Evolutionary conservation across 2,888 invertebrate species (phyloP).

Genomic region (Oegoconia quadripuncta): DNA sequence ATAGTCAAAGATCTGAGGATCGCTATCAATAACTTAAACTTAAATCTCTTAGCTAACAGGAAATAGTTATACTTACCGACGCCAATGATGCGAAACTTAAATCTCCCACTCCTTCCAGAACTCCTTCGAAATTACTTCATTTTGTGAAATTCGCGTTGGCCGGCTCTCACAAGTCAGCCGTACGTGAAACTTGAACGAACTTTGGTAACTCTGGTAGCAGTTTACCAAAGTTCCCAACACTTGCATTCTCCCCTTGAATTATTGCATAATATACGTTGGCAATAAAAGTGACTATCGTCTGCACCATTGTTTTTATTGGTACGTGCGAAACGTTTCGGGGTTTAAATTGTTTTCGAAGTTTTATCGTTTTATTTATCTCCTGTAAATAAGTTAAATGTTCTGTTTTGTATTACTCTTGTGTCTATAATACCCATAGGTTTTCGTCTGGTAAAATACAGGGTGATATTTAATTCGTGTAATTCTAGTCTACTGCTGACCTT

Average conservation of each 20-base stretch:
- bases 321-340: slow-evolving; percentile 21
- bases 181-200: slow-evolving; percentile 37
- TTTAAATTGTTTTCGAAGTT: slow-evolving; percentile 8
- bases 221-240: slow-evolving; percentile 50
- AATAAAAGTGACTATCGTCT: slow-evolving; percentile 53
- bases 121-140: slow-evolving; percentile 47
- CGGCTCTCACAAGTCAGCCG: slow-evolving; percentile 34
- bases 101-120: slow-evolving; percentile 20
- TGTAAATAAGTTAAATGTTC: too few species aligned
- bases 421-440: too few species aligned
- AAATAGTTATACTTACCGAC: slow-evolving; percentile 27
- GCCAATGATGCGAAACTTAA: slow-evolving; percentile 39
- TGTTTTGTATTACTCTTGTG: too few species aligned
- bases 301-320: slow-evolving; percentile 55
- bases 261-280: slow-evolving; percentile 56
- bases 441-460: too few species aligned
- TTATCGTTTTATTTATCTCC: too few species aligned
- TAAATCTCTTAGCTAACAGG: slow-evolving; percentile 13
- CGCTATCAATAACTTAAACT: slow-evolving; percentile 1
- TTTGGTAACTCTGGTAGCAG: slow-evolving; percentile 36
- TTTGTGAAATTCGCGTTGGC: slow-evolving; percentile 38
- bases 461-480: too few species aligned
- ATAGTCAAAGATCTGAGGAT: too few species aligned
- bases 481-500: too few species aligned
- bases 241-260: slow-evolving; percentile 61